phyloP scores from a whole-genome alignment of 2,888 invertebrate species.

The Drosophila colorata region DNA sequence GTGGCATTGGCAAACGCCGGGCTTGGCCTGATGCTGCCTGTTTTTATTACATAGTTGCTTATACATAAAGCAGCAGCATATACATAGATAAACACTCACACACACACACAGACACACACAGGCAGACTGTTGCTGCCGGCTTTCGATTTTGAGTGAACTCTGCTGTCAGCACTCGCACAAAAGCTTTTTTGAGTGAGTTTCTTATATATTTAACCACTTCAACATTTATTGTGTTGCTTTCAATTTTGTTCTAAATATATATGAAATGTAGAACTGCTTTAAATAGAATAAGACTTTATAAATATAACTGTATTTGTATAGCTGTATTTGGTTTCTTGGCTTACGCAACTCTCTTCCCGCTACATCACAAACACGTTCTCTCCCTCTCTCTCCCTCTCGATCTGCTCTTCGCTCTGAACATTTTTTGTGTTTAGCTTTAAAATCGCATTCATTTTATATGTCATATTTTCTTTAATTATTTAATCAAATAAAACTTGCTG shows the following conservation, averaged over 20 bases:
- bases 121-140: conserved; percentile 80
- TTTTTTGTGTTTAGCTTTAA: conserved; percentile 1
- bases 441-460: conserved; percentile 1
- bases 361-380: not conserved
- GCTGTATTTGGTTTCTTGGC: too few relatives aligned
- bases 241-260: not conserved
- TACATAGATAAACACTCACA: not conserved
- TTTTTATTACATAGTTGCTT: conserved; percentile 73
- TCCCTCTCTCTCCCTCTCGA: not conserved
- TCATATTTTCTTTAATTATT: conserved; percentile 20
- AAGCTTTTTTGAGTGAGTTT: conserved; percentile 60
- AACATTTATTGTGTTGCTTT: conserved; percentile 6
- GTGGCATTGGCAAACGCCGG: conserved; percentile 57
- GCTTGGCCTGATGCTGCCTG: conserved; percentile 19
- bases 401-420: not conserved
- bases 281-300: conserved; percentile 1
- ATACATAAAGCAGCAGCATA: conserved; percentile 43
- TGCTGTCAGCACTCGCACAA: conserved; percentile 5
- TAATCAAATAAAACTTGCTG: conserved; percentile 22
- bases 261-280: conserved; percentile 5
- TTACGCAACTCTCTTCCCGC: not conserved
- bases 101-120: conserved; percentile 20
- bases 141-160: conserved; percentile 56
- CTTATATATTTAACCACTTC: not conserved
- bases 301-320: not conserved